Evolutionary conservation across 2,888 invertebrate species (phyloP), one percentile per base, ranked within the genome.

Genomic region (Nomada fucata): DNA sequence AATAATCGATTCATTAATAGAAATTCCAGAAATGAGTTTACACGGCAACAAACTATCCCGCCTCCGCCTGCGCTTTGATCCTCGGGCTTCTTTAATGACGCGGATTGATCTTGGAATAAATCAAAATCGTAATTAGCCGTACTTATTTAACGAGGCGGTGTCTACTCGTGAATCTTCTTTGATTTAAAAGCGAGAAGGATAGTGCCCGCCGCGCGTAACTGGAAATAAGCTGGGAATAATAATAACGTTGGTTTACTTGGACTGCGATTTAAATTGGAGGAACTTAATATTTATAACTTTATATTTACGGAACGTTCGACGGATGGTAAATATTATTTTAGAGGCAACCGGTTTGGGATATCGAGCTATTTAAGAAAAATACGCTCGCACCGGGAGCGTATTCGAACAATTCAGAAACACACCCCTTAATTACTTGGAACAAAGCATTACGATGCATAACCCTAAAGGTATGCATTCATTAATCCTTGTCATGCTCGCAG

Each of bases 1-100:
- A 76, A 59, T 72, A 70, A 81, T 72, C 68, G 77, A 76, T 60
- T 79, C 69, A 15, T 75, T 82, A 69, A 72, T 55, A 76, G 55
- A 57, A 82, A 74, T 75, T 57, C 59, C 72, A 42, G 64, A 75
- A 68, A 64, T 47, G 47, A 78, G 68, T 78, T 78, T 78, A 63
- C 71, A n/a, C 26, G 68, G 26, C 71, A 55, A 71, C 47, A 26
- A 69, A 47, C 61, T 47, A n/a, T 59, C 47, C 53, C 60, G 60
- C 29, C 65, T 72, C n/a, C 72, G 63, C 44, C 42, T 72, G 13
- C 72, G 63, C 44, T 23, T 20, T 4, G 52, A 18, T 7, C 3
- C 42, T 26, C 55, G 63, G 53, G 13, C 11, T 47, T 20, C 42
- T 0, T 15, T 26, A 11, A 4, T 63, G 64, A 10, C 26, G 61